Conservation (phyloP, 2,797 vertebrate genomes). For the Phrynocephalus forsythii region DNA sequence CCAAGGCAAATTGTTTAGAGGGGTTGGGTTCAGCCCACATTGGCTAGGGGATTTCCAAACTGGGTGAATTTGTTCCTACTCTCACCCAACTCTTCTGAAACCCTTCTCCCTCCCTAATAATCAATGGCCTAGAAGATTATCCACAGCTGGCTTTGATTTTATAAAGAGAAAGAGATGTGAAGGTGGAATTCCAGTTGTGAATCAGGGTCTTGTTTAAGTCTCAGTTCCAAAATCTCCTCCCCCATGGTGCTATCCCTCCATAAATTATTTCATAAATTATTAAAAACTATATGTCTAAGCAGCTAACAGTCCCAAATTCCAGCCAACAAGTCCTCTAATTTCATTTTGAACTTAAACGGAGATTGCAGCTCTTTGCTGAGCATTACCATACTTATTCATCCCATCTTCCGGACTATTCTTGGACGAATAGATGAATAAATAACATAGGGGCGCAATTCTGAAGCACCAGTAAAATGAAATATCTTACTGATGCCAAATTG, state of each 20-base stretch:
- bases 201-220: background rate
- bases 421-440: background rate
- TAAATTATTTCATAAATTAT: background rate
- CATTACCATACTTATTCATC: background rate
- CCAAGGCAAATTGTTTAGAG: background rate
- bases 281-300: background rate
- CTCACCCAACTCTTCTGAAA: background rate
- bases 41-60: constrained; percentile 1
- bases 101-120: background rate
- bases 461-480: no score
- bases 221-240: background rate
- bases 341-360: constrained; percentile 18
- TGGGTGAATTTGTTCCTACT: background rate
- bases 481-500: no score
- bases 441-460: no score
- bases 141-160: background rate
- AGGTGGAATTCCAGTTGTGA: background rate
- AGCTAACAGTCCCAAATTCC: background rate
- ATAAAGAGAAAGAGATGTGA: background rate
- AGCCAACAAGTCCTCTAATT: background rate
- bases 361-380: background rate
- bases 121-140: background rate
- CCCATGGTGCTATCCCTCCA: no score
- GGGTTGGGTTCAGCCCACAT: no score
- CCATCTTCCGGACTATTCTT: background rate